Base-by-base conservation (phyloP, 2,113 vertebrate species). In the Aptenodytes forsteri region DNA sequence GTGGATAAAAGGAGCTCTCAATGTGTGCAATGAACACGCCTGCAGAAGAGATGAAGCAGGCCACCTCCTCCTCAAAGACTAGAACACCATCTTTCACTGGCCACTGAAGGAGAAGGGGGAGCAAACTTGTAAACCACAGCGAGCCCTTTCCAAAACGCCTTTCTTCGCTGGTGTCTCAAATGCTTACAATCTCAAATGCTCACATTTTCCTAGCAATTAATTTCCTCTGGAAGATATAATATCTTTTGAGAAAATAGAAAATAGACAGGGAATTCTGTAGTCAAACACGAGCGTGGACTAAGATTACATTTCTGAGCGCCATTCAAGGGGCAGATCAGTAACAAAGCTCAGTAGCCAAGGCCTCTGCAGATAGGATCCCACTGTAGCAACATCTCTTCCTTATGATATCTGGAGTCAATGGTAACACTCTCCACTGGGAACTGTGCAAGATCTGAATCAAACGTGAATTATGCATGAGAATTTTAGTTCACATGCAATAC, bases 111-210 rank as follows among this genome's bases (percentile, higher is more conserved):
- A 55, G 38, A 82, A 87, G 47, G 23, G 8, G 11, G 11, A 88
- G 21, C 15, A 46, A 80, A 46, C 0, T 0, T 8, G 6, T 26
- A 66, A 58, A 52, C 21, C n/a, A 44, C 18, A 56, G 13, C 0
- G 1, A 83, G 13, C 4, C 10, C 19, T 58, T 72, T 36, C 36
- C 44, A n/a, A 38, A 79, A 34, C 30, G 70, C 44, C 59, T 64
- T 67, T 79, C 32, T 67, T 67, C 29, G 29, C 54, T 30, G 55
- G 9, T 27, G 59, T 40, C 69, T 70, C 67, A 80, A 38, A 38
- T 16, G 27, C 44, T 65, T 46, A 40, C 36, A 14, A 38, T 66
- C 47, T 79, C 42, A 66, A 56, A 54, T 27, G 20, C 18, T 70
- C n/a, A 16, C 8, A 8, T 72, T 65, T 65, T 55, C 30, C 65